Conservation (phyloP, 2,113 vertebrate species). For the Phyllopteryx taeniolatus region DNA sequence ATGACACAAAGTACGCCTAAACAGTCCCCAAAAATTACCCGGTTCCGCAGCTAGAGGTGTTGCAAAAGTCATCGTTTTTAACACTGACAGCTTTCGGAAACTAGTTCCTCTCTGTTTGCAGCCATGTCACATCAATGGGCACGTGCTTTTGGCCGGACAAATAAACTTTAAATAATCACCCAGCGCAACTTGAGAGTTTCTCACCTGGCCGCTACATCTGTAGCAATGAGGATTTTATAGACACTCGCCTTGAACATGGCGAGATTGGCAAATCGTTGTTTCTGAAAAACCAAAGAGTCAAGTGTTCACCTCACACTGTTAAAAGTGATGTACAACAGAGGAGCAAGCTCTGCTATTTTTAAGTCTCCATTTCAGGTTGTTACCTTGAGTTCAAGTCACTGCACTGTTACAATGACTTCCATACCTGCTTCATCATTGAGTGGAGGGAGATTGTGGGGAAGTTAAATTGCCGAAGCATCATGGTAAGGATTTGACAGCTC, state of each 20-base stretch:
- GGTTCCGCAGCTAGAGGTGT: too few relatives aligned
- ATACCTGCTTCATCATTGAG: conserved; percentile 97
- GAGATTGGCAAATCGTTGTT: conserved; percentile 87
- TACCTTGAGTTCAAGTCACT: too few relatives aligned
- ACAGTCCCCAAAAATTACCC: too few relatives aligned
- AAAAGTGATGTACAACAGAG: neutral
- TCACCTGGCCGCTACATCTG: conserved; percentile 90
- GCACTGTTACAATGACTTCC: neutral
- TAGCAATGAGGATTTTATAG: conserved; percentile 91
- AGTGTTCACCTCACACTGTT: neutral
- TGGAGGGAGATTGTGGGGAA: conserved; percentile 88
- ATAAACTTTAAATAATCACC: neutral
- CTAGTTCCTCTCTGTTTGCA: too few relatives aligned
- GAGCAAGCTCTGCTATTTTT: neutral
- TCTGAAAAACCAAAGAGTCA: conserved; percentile 64
- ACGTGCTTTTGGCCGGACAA: neutral
- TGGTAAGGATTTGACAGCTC: conserved; percentile 88
- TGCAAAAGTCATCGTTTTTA: too few relatives aligned
- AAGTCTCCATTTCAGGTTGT: neutral
- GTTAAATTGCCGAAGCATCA: conserved; percentile 87
- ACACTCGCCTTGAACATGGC: conserved; percentile 95
- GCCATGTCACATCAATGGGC: too few relatives aligned
- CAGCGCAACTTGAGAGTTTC: neutral
- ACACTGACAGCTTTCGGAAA: too few relatives aligned
- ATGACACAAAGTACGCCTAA: too few relatives aligned